A percentile compares a stretch with the other conserved stretches of the same genome.
phyloP scores from a whole-genome alignment of 2,113 vertebrate species.

The Nettapus auritus region DNA sequence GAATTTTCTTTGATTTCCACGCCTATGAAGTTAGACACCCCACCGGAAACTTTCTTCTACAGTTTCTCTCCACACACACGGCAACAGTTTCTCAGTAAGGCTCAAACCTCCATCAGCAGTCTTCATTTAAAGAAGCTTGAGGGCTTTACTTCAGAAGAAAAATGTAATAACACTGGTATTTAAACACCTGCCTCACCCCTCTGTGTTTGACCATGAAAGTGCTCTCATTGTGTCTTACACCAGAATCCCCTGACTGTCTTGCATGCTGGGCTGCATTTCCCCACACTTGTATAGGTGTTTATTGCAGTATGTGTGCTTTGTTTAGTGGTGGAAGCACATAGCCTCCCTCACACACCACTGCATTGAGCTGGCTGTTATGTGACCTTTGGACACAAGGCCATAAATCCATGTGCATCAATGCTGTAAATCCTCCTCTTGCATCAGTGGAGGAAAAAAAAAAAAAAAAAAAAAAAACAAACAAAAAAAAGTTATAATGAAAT shows the following conservation, averaged over 20 bases:
- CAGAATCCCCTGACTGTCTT: not conserved
- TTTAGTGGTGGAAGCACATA: not conserved
- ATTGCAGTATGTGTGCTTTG: not conserved
- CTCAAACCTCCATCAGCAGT: not conserved
- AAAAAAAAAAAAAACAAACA: accelerated
- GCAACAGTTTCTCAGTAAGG: not conserved
- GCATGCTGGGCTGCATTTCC: not conserved
- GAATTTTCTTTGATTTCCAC: not conserved
- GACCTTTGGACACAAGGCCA: not conserved
- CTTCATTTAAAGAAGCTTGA: not conserved
- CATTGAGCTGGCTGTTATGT: not conserved
- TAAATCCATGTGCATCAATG: not conserved
- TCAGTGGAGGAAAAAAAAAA: accelerated
- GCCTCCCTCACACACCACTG: not conserved
- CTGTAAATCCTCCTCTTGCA: not conserved
- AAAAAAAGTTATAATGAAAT: not conserved
- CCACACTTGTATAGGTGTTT: not conserved
- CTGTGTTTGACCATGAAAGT: not conserved
- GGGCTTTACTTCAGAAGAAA: not conserved
- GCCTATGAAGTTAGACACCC: not conserved
- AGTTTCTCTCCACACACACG: not conserved
- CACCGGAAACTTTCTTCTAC: not conserved
- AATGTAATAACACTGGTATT: not conserved
- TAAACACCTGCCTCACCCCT: not conserved
- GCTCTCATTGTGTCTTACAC: not conserved